Conservation (phyloP, 2,113 vertebrate genomes). For the Upupa epops region DNA sequence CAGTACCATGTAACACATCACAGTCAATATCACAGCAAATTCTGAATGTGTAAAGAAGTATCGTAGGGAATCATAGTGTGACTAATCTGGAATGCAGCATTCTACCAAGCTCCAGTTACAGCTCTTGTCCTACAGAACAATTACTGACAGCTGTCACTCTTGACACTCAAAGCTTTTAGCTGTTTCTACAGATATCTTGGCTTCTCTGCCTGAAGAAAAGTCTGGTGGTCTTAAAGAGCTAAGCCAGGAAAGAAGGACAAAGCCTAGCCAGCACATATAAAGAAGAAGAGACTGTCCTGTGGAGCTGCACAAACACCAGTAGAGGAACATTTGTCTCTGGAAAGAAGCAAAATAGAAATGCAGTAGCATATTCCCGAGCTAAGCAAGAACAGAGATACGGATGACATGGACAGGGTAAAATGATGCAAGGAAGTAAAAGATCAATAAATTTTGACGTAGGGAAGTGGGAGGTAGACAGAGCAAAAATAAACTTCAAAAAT, state of each 20-base stretch:
- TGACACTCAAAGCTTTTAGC: not conserved
- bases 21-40: not conserved
- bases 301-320: accelerated
- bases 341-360: not conserved
- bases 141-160: not conserved
- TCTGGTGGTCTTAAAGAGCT: not conserved
- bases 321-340: not conserved
- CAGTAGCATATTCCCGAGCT: not conserved
- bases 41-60: not conserved
- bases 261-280: not conserved
- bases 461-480: not conserved
- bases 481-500: not conserved
- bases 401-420: not conserved
- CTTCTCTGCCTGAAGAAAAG: not conserved
- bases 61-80: not conserved
- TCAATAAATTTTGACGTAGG: not conserved
- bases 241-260: not conserved
- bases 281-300: not conserved
- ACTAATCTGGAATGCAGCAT: not conserved
- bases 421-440: not conserved
- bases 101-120: not conserved
- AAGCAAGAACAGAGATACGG: not conserved
- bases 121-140: not conserved
- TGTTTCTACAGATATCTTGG: not conserved
- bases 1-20: not conserved